Base-by-base conservation (phyloP, 2,797 vertebrate species). In the Cyprinella venusta region DNA sequence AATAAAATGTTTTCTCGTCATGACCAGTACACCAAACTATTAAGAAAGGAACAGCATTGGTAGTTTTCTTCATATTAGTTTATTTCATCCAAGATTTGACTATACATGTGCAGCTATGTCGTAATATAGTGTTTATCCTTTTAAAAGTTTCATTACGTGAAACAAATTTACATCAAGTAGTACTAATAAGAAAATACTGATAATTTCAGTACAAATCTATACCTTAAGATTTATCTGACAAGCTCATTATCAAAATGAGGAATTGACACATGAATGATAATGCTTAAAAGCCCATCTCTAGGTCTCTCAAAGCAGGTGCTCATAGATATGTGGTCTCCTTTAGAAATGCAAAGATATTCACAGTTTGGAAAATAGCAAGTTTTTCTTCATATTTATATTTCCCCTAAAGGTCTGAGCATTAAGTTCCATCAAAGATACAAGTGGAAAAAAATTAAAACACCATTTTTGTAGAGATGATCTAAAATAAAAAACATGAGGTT, bases 151-250 rank as follows among this genome's bases (percentile, higher is more conserved):
- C 90, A 93, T 94, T 92, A 89, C 77, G 88, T 89, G 86, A 94
- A 94, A 94, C 89, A 94, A 94, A 94, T 93, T 88, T 93, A 94
- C 92, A 94, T 90, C 82, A 91, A 92, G 90, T 89, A 91, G 88
- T 86, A 90, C 92, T 70, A 61, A 93, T 95, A 94, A 89, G 93
- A 95, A 95, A 95, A 95, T 95, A 95, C 94, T 94, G 95, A 94
- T 91, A 91, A 94, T 91, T 92, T 93, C 91, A 93, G 92, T 94
- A 95, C 86, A 95, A 95, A 95, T 94, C 94, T 95, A 95, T 92
- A 94, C 89, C 86, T 91, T 90, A 93, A 85, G 88, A 94, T 94
- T 94, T 91, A 92, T 93, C 92, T 92, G 93, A 87, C 91, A 92
- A 95, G 91, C 90, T 93, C 40, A 77, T 92, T 93, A 87, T 89